A percentile compares a stretch with the other conserved stretches of the same genome.
Evolutionary conservation across 2,888 invertebrate genomes (phyloP).

Genomic region (Anthophora plumipes): DNA sequence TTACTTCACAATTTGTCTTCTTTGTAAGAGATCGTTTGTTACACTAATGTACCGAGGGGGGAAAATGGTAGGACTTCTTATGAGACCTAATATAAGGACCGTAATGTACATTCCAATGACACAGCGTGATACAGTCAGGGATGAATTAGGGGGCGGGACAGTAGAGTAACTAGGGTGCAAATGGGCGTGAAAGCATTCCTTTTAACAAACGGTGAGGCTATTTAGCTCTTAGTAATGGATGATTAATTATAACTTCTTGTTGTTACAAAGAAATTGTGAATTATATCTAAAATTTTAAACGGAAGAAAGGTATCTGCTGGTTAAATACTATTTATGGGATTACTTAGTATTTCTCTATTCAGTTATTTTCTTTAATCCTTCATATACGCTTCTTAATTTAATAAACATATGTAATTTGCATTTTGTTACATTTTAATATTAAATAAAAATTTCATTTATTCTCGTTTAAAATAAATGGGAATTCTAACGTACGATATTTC

Average conservation of each 20-base stretch:
- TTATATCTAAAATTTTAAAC: too few relatives aligned
- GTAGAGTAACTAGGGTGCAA: neutral
- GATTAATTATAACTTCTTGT: neutral
- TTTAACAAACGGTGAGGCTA: neutral
- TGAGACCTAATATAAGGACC: neutral
- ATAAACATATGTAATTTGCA: too few relatives aligned
- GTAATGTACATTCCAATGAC: neutral
- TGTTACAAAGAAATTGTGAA: neutral
- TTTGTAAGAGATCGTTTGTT: neutral
- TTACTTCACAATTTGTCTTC: too few relatives aligned
- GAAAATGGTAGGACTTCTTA: neutral
- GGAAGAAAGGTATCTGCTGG: too few relatives aligned
- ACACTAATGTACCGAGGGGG: neutral
- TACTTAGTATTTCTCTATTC: too few relatives aligned
- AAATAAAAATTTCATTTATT: too few relatives aligned
- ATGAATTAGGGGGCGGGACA: neutral
- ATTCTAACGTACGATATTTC: too few relatives aligned
- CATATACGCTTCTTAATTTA: too few relatives aligned
- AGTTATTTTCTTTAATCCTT: too few relatives aligned
- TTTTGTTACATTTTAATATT: too few relatives aligned
- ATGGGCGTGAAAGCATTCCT: neutral
- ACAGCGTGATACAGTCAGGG: conserved; percentile 9
- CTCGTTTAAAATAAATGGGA: too few relatives aligned
- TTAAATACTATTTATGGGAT: too few relatives aligned
- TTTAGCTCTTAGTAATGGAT: neutral